Evolutionary conservation across 2,797 vertebrate species (phyloP).

Genomic region (Channallabes apus): DNA sequence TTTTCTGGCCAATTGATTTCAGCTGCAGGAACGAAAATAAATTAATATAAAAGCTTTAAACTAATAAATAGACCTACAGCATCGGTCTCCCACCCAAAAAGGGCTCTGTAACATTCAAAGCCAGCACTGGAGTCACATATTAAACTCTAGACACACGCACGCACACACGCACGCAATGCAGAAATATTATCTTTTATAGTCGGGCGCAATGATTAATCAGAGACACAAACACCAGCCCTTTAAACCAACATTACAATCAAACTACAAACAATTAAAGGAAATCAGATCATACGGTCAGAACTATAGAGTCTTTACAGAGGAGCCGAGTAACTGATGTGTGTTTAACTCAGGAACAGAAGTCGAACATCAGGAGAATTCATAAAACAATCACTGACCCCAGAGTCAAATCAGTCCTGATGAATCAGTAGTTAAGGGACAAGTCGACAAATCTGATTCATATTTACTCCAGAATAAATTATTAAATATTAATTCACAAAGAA

Average conservation of each 20-base stretch:
- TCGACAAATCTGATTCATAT: neutral
- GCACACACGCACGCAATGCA: neutral
- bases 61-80: neutral
- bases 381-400: neutral
- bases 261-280: neutral
- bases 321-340: neutral
- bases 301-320: neutral
- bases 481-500: neutral
- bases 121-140: neutral
- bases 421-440: neutral
- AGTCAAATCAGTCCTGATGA: neutral
- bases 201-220: neutral
- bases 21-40: neutral
- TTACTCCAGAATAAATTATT: neutral
- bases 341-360: neutral
- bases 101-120: neutral
- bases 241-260: neutral
- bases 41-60: neutral
- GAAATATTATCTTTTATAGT: rapidly evolving
- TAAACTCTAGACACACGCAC: neutral
- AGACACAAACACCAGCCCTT: neutral
- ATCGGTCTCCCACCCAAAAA: too few relatives aligned
- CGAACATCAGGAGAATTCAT: neutral
- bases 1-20: neutral
- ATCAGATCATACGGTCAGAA: neutral